Evolutionary conservation across 2,797 vertebrate genomes (phyloP), one percentile per base, ranked within the genome.

Genomic region (Orientallactaga sibirica): DNA sequence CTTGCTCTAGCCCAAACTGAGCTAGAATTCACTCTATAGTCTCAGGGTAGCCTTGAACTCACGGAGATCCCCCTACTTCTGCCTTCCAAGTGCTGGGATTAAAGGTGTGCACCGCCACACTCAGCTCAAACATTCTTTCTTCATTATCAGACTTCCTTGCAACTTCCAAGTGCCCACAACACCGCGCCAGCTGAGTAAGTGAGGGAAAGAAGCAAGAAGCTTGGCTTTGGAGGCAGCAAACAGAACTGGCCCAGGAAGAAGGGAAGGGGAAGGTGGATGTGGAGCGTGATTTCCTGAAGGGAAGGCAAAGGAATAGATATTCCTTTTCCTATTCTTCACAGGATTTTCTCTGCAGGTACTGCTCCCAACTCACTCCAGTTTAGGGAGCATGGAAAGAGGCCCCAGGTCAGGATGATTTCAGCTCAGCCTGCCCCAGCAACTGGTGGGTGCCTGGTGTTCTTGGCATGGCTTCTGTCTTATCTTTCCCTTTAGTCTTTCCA

Each of bases 251-350:
- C 33, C 41, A 74, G 68, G 48, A 64, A 27, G 52, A 77, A 52
- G 4, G 19, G n/a, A 94, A 12, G 37, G 43, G 19, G n/a, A 92
- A 15, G 37, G 43, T 9, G 15, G 71, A 58, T 15, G 20, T 12
- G 14, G 62, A 79, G 41, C 41, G 62, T 81, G 64, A 83, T 83
- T 92, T 92, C 58, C 88, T 89, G 76, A 93, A 95, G 67, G 67
- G 58, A 79, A 95, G 52, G 78, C 81, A 87, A 62, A 92, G 66
- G n/a, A 48, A 84, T n/a, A 90, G 87, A 55, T 80, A 29, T 0
- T 37, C 33, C 33, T 37, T 37, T 37, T 37, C 33, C 33, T 15
- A 70, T 73, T 66, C 66, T 95, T 76, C 61, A 58, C 70, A 78
- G 22, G 41, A 64, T 43, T 77, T 88, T 58, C 48, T n/a, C 41